Evolutionary conservation across 2,113 vertebrate species (phyloP).

Genomic region (Galeopterus variegatus): DNA sequence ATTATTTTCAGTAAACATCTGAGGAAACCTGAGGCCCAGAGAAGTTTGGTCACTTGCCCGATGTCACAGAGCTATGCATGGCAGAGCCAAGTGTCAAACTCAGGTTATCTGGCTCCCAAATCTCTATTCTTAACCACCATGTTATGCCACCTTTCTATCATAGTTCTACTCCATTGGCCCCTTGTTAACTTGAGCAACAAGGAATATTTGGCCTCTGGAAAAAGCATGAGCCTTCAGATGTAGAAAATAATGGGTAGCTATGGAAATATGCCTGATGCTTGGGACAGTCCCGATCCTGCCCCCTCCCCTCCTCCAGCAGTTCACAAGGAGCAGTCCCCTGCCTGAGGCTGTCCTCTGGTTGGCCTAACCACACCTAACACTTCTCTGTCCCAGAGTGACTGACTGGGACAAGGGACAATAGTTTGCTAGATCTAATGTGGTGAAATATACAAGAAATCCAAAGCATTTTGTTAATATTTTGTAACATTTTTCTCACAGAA

Average conservation of each 20-base stretch:
- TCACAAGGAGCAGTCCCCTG: background rate
- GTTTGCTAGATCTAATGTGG: background rate
- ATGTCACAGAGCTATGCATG: background rate
- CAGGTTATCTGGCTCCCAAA: background rate
- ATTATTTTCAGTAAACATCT: slow-evolving; percentile 8
- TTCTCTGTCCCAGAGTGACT: background rate
- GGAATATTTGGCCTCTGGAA: background rate
- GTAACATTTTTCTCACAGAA: background rate
- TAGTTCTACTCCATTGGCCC: background rate
- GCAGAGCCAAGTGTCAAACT: background rate
- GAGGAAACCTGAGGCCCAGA: background rate
- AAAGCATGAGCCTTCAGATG: slow-evolving; percentile 5
- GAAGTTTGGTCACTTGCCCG: background rate
- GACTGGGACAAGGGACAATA: background rate
- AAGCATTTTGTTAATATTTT: slow-evolving; percentile 47
- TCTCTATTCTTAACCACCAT: background rate
- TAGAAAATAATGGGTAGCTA: background rate
- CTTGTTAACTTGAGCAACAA: slow-evolving; percentile 40
- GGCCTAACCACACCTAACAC: background rate
- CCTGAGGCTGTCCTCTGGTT: background rate
- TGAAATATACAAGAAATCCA: slow-evolving; percentile 35
- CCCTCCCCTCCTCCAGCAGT: background rate
- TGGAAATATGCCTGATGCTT: background rate
- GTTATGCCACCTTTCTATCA: background rate
- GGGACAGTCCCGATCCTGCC: background rate